These are phyloP conservation scores for Pseudomugil gertrudae DNA, from an alignment of 2,797 vertebrate species.

Conservation along the genomic window DNA sequence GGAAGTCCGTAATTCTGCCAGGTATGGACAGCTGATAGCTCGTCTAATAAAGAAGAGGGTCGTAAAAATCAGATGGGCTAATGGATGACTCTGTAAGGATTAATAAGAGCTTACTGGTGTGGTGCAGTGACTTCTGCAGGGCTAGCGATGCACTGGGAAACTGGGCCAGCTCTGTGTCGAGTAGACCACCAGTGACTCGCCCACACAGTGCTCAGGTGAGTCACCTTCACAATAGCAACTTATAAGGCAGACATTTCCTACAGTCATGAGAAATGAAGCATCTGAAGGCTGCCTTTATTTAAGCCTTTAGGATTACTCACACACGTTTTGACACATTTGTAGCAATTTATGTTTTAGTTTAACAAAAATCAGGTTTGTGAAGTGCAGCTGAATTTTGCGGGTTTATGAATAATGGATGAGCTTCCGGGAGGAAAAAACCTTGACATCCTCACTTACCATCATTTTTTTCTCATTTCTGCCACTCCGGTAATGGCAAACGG, in stretches of 20 bases:
- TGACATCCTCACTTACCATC: constrained; percentile 71
- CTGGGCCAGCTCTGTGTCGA: neutral
- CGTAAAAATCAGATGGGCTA: constrained; percentile 75
- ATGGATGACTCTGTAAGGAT: constrained; percentile 74
- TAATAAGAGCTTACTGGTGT: constrained; percentile 76
- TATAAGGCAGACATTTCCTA: neutral
- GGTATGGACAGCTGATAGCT: constrained; percentile 73
- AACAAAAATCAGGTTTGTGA: constrained; percentile 16
- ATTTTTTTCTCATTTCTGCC: constrained; percentile 59
- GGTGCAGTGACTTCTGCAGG: constrained; percentile 61
- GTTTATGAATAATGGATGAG: constrained; percentile 64
- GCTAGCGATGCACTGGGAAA: constrained; percentile 45
- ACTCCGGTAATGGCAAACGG: constrained; percentile 55
- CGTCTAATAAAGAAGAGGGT: constrained; percentile 75
- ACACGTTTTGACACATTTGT: constrained; percentile 12
- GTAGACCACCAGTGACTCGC: neutral
- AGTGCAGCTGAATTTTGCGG: constrained; percentile 33
- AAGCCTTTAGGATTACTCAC: neutral
- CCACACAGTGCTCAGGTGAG: neutral
- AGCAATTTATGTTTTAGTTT: constrained; percentile 15
- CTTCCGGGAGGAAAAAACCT: constrained; percentile 28
- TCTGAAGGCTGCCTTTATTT: neutral
- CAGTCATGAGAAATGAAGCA: neutral
- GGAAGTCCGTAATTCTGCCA: constrained; percentile 74
- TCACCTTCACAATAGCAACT: neutral